Conservation (phyloP, 2,888 invertebrate genomes). For the Caenorhabditis wallacei region DNA sequence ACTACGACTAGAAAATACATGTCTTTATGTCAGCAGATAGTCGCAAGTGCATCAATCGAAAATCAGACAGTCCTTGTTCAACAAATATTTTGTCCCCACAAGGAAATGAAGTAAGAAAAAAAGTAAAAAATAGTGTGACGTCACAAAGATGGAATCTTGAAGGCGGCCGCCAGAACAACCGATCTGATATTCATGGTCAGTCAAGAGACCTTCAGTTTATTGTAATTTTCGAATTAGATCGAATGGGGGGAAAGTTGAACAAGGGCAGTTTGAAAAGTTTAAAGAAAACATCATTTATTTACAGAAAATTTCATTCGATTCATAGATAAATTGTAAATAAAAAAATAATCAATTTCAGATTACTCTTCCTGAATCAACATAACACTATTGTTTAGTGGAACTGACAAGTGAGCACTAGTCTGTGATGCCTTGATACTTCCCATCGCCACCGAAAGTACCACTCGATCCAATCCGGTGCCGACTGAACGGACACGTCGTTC, state of each 20-base stretch:
- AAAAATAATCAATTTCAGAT: not conserved
- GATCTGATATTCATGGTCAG: conserved; percentile 8
- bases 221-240: not conserved
- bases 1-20: too few relatives aligned
- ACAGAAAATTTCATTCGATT: not conserved
- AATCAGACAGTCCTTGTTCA: not conserved
- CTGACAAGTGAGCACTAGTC: conserved; percentile 27
- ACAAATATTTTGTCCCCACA: not conserved
- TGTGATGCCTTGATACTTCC: conserved; percentile 60
- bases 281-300: not conserved
- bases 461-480: conserved; percentile 77
- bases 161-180: not conserved
- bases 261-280: not conserved
- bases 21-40: not conserved
- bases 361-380: conserved; percentile 40
- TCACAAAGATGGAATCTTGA: not conserved
- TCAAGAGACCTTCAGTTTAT: conserved; percentile 13
- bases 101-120: not conserved
- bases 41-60: too few relatives aligned
- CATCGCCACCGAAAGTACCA: conserved; percentile 78
- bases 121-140: not conserved
- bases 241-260: not conserved
- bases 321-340: not conserved
- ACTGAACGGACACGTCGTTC: conserved; percentile 68
- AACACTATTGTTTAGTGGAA: conserved; percentile 35